Percentiles rank a stretch among this genome's conserved stretches.
Evolutionary conservation across 2,797 vertebrate genomes (phyloP).

Genomic region (Parauchenoglanis ngamensis): DNA sequence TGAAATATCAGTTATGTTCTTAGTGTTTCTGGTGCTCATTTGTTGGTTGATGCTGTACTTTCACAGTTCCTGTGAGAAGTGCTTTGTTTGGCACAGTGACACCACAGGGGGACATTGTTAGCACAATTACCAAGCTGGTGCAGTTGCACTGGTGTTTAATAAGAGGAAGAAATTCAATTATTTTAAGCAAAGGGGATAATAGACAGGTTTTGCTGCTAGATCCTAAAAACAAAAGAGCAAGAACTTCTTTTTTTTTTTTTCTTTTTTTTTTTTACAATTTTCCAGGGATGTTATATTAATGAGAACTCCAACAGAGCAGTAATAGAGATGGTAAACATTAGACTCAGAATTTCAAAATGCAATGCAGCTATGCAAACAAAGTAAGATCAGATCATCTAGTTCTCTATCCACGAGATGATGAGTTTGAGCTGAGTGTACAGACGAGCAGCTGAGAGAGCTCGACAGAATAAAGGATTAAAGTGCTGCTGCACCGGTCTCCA

Average conservation of each 20-base stretch:
- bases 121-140: not conserved
- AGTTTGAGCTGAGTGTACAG: not conserved
- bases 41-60: not conserved
- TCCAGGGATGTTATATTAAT: not conserved
- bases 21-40: not conserved
- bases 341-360: not conserved
- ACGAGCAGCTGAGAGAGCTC: not conserved
- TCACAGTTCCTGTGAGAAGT: not conserved
- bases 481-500: not conserved
- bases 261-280: not conserved
- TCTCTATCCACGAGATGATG: not conserved
- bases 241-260: not conserved
- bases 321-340: not conserved
- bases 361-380: not conserved
- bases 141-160: not conserved
- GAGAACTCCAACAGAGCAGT: not conserved
- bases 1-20: not conserved
- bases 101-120: not conserved
- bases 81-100: not conserved
- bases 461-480: not conserved
- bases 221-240: not conserved
- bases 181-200: not conserved
- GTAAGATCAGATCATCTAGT: not conserved
- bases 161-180: not conserved
- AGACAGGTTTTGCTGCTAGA: not conserved